Evolutionary conservation across 2,797 vertebrate species (phyloP).

Genomic region (Morelia viridis): DNA sequence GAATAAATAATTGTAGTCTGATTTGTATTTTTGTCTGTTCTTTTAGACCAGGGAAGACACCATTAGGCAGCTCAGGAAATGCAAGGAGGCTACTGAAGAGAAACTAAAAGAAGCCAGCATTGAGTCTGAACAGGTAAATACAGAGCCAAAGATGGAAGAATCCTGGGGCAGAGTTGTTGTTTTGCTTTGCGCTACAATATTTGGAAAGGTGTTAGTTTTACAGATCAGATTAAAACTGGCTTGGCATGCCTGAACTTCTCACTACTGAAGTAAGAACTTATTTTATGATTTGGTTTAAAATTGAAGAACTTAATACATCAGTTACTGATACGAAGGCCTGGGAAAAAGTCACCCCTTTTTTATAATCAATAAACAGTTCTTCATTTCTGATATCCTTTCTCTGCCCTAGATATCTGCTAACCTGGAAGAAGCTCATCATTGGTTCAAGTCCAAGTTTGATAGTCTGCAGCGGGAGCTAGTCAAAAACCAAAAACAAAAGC

Average conservation of each 20-base stretch:
- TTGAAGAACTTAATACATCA: neutral
- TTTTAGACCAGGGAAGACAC: slow-evolving; percentile 70
- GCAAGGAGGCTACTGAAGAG: slow-evolving; percentile 64
- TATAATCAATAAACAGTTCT: neutral
- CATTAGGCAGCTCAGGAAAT: slow-evolving; percentile 64
- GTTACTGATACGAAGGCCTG: neutral
- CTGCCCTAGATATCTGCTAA: slow-evolving; percentile 67
- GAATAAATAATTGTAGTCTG: neutral
- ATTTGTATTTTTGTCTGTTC: neutral
- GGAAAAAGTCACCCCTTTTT: too few relatives aligned
- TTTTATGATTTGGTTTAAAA: neutral
- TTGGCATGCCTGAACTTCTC: neutral
- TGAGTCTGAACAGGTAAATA: slow-evolving; percentile 73
- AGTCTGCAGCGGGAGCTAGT: slow-evolving; percentile 64
- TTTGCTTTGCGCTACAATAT: neutral
- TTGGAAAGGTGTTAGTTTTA: neutral
- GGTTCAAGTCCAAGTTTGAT: slow-evolving; percentile 68
- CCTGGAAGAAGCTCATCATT: slow-evolving; percentile 69
- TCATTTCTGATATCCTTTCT: neutral
- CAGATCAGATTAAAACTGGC: neutral
- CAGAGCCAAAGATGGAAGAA: neutral
- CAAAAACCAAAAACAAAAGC: slow-evolving; percentile 51
- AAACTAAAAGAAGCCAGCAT: slow-evolving; percentile 70
- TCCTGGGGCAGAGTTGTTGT: neutral
- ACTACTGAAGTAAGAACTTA: neutral